Percentiles rank a stretch among this genome's conserved stretches.
phyloP scores from a whole-genome alignment of 2,888 invertebrate genomes.

The Lepetodrilus schrolli region DNA sequence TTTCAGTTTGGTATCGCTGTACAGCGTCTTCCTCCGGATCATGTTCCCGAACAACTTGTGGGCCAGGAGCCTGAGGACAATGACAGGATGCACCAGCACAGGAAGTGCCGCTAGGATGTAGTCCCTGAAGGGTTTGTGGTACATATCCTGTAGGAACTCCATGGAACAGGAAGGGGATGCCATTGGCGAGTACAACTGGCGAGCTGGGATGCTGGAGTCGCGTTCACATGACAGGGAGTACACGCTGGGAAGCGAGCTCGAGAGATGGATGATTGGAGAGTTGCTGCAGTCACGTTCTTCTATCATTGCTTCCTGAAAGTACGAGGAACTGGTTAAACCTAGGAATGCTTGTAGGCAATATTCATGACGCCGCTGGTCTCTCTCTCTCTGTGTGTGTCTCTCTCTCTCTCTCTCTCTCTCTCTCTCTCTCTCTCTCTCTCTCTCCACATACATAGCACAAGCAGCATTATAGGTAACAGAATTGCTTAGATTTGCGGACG shows the following conservation, averaged over 20 bases:
- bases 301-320: conserved; percentile 59
- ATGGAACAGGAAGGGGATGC: conserved; percentile 64
- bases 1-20: conserved; percentile 52
- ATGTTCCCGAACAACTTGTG: conserved; percentile 79
- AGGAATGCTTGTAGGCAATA: too few relatives aligned
- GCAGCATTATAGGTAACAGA: too few relatives aligned
- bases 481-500: too few relatives aligned
- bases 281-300: conserved; percentile 54
- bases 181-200: conserved; percentile 56
- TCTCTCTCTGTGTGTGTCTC: too few relatives aligned
- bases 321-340: too few relatives aligned
- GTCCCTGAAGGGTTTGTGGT: conserved; percentile 63
- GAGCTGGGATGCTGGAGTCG: conserved; percentile 25
- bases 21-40: conserved; percentile 76
- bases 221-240: conserved; percentile 42
- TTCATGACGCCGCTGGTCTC: too few relatives aligned
- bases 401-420: too few relatives aligned
- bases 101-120: conserved; percentile 75
- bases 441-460: too few relatives aligned
- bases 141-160: conserved; percentile 58
- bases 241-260: conserved; percentile 54
- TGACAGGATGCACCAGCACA: conserved; percentile 78
- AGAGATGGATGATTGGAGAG: conserved; percentile 55
- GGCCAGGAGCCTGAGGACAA: conserved; percentile 78
- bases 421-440: too few relatives aligned